Evolutionary conservation across 2,113 vertebrate genomes (phyloP).

Genomic region (Carassius carassius): DNA sequence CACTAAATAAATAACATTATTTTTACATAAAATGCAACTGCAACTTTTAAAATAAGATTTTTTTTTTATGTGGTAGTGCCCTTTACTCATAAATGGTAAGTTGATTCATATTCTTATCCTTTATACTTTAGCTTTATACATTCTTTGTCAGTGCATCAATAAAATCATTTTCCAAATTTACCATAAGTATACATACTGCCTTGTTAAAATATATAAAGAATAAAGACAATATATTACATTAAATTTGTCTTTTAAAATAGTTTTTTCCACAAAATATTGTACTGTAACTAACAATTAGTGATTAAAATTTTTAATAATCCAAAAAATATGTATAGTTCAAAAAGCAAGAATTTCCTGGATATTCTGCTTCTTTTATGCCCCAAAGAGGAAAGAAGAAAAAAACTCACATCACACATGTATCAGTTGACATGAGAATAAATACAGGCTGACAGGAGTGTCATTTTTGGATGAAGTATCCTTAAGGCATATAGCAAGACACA

Average conservation of each 20-base stretch:
- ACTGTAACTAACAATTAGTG: background rate
- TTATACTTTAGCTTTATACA: background rate
- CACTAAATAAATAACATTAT: background rate
- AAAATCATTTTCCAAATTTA: no score
- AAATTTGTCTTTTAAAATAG: background rate
- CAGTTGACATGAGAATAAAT: background rate
- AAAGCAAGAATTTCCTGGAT: background rate
- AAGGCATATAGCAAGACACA: slow-evolving; percentile 7
- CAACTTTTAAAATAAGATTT: no score
- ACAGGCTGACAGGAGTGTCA: slow-evolving; percentile 17
- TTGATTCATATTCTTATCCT: background rate
- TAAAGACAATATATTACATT: background rate
- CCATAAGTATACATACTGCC: no score
- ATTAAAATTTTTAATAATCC: background rate
- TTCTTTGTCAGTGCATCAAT: background rate
- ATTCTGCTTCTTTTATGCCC: background rate
- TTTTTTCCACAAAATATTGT: background rate
- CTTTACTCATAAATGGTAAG: background rate
- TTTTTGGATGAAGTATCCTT: slow-evolving; percentile 17
- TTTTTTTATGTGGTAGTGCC: background rate
- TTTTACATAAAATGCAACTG: background rate
- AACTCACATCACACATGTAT: slow-evolving; percentile 1
- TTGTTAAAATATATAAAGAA: background rate
- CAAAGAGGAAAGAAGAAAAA: background rate
- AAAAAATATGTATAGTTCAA: background rate